Conservation (phyloP, 2,113 vertebrate genomes). For the Burhinus oedicnemus region DNA sequence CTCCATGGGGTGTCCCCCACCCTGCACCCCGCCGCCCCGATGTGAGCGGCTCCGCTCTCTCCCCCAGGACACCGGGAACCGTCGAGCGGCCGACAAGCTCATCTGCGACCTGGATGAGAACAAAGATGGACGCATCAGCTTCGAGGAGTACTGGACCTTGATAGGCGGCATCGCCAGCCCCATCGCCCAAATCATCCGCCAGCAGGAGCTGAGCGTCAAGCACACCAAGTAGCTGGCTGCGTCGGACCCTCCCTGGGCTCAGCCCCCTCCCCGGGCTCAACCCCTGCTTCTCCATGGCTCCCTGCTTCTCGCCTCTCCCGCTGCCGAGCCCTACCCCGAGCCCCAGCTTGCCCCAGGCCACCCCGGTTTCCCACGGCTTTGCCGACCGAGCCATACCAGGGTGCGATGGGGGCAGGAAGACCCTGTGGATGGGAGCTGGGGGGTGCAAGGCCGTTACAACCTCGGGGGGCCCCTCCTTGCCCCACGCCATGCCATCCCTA, state of each 20-base stretch:
- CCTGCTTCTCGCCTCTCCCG: neutral
- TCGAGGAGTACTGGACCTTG: constrained; percentile 83
- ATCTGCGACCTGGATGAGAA: constrained; percentile 80
- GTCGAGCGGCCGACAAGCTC: constrained; percentile 77
- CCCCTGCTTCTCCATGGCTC: neutral
- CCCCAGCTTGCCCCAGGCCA: neutral
- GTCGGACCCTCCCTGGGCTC: rapidly evolving
- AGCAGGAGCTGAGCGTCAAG: constrained; percentile 73
- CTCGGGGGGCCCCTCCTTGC: neutral
- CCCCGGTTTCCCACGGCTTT: neutral
- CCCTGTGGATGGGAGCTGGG: neutral
- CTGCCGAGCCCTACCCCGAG: neutral
- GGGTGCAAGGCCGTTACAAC: neutral
- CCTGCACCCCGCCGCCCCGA: rapidly evolving
- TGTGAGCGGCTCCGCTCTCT: neutral
- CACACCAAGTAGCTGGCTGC: constrained; percentile 41
- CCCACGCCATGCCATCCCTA: neutral
- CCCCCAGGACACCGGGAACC: constrained; percentile 76
- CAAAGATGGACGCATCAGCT: constrained; percentile 78
- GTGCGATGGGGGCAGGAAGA: neutral
- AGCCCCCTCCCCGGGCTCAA: neutral
- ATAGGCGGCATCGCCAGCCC: constrained; percentile 81
- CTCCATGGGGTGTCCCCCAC: rapidly evolving
- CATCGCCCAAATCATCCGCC: constrained; percentile 76
- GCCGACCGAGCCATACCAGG: neutral